Evolutionary conservation across 2,888 invertebrate genomes (phyloP), one percentile per base, ranked within the genome.

Genomic region (Eurytoma adleriae): DNA sequence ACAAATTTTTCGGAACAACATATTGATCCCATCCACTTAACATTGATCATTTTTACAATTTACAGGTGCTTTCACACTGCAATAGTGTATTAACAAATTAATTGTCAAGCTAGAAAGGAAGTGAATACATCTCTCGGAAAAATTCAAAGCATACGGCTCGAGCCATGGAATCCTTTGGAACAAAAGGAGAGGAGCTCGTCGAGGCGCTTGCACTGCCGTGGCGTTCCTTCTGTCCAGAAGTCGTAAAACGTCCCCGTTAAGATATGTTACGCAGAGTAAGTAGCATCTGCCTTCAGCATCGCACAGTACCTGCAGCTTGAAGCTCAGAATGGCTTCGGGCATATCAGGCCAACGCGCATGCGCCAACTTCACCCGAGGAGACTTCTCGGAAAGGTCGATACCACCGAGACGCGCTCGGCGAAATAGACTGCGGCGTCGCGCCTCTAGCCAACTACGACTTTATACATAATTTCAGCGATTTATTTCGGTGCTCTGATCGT

Each of bases 371-470:
- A 70, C 50, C 62, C 62, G 68, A 16, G 16, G 24, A 70, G 66
- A 77, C 72, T 68, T 69, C 57, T 40, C 40, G 40, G 10, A 40
- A 69, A 78, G 80, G 80, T 80, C 80, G 80, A 80, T 80, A 80
- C 64, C 67, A 66, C 30, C 59, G 70, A 67, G 66, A 78, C 67
- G 71, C 78, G 20, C 56, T 20, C 70, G 59, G 56, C 67, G 67
- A 70, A 48, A 56, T 57, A 62, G 64, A 57, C 59, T 30, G 30
- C 18, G 59, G 52, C 50, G 24, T 61, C 24, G 59, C 13, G 20
- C 20, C 3, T 13, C 14, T 5, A 40, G 27, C 27, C 52, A 50
- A 72, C 66, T 64, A 66, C 66, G 56, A 74, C 57, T 57, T 57
- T 66, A 74, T 50, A 57, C 56, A 66, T 10, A 74, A 64, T 73